Conservation (phyloP, 2,888 invertebrate species). For the Sminthurides aquaticus region DNA sequence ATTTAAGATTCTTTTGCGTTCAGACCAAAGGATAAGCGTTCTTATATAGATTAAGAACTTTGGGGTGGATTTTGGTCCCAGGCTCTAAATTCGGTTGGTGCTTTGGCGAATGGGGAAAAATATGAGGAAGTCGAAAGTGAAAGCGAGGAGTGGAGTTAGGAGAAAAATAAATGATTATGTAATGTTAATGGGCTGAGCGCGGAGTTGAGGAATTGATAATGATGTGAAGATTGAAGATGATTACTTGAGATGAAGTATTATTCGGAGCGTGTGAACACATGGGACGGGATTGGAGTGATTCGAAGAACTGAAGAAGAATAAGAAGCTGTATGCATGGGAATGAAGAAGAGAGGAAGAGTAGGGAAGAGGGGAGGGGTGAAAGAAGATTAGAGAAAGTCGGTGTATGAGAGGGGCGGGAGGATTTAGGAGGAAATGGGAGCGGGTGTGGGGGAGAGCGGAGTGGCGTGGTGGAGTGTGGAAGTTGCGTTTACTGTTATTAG, state of each 20-base stretch:
- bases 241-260: background rate
- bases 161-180: too few relatives aligned
- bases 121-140: too few relatives aligned
- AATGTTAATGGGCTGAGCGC: background rate
- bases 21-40: too few relatives aligned
- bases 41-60: too few relatives aligned
- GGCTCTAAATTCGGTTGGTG: too few relatives aligned
- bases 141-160: too few relatives aligned
- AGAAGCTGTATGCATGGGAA: slow-evolving; percentile 3
- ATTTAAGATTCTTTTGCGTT: too few relatives aligned
- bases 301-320: background rate
- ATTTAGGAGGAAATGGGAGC: background rate
- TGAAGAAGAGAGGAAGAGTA: slow-evolving; percentile 12
- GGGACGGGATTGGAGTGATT: too few relatives aligned
- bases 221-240: background rate
- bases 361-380: slow-evolving; percentile 19
- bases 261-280: slow-evolving; percentile 16
- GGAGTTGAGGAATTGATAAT: background rate
- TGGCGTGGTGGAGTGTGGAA: background rate
- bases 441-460: background rate
- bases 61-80: too few relatives aligned
- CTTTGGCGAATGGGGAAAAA: too few relatives aligned
- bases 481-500: background rate
- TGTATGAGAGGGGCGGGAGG: slow-evolving; percentile 17
- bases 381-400: slow-evolving; percentile 26